Evolutionary conservation across 2,888 invertebrate genomes (phyloP), one percentile per base, ranked within the genome.

Genomic region (Abscondita cerata): DNA sequence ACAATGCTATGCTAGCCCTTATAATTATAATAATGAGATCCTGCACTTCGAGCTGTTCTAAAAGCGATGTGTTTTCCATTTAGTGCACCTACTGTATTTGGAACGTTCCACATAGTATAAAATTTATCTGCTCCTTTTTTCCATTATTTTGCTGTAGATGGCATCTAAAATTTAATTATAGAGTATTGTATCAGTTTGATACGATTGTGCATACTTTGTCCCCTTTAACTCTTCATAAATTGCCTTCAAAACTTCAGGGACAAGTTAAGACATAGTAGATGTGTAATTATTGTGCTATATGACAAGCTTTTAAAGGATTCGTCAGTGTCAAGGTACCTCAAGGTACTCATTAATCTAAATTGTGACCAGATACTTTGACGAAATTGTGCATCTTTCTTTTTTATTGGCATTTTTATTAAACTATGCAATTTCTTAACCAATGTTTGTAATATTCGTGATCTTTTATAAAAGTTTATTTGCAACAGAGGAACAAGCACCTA

Each of bases 281-380:
- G 13, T 13, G 54, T 16, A 33, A 54, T 54, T 11, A 44, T 4
- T 9, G 52, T 41, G 20, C 41, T 52, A 36, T 25, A 52, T 4
- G 41, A 40, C 15, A 52, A 52, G 25, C 15, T 52, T 34, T 50
- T 40, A 5, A 52, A 52, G 9, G 41, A 41, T 38, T 52, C 52
- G 2, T 41, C 41, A 25, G 52, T 52, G 19, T 13, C 52, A 31
- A 52, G 52, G n/a, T n/a, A 52, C 25, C 52, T 16, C 13, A 52
- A 12, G 9, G 25, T 52, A 1, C 40, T 31, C 52, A 52, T 58
- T 34, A 58, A 52, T 12, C 58, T 31, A 40, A 41, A 51, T 51
- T 25, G 12, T 51, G 58, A 58, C 31, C 51, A 19, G 13, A 58
- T 52, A 52, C 52, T 31, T 18, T 52, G 52, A 25, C 40, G 41